These are phyloP conservation scores for Chauna torquata DNA, from an alignment of 2,113 vertebrate genomes.

Conservation along the genomic window DNA sequence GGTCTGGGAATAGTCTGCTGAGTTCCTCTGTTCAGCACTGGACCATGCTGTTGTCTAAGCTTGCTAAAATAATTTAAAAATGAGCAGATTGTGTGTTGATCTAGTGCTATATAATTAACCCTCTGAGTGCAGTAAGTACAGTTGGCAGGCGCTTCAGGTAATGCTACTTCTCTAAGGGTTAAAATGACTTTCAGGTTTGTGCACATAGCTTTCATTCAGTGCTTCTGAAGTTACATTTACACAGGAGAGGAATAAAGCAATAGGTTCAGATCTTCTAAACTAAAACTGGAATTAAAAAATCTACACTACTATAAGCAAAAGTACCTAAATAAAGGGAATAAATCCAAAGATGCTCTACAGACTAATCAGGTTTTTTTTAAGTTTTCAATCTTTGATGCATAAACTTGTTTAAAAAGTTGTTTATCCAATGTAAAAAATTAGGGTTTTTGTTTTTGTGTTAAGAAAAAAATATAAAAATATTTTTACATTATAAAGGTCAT, in stretches of 20 bases:
- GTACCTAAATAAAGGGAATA: neutral
- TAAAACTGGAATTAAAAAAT: conserved; percentile 18
- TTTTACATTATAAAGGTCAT: conserved; percentile 69
- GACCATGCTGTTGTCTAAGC: neutral
- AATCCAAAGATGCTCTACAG: conserved; percentile 6
- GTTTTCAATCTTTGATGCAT: conserved; percentile 43
- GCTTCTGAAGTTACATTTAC: conserved; percentile 15
- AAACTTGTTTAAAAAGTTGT: conserved; percentile 68
- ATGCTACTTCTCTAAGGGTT: neutral
- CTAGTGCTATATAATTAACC: neutral
- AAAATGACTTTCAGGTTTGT: neutral
- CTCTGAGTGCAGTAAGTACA: neutral
- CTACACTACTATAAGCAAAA: neutral
- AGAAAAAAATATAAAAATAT: conserved; percentile 77
- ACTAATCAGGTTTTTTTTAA: neutral
- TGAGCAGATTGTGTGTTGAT: neutral
- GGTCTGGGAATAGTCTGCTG: neutral
- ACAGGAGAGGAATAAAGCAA: neutral
- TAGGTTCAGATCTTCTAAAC: neutral
- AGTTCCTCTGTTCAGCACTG: neutral
- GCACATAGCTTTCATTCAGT: neutral
- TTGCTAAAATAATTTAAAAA: neutral
- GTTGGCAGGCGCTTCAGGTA: neutral
- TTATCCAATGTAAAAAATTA: conserved; percentile 70
- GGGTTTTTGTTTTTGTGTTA: conserved; percentile 48